A percentile compares a stretch with the other conserved stretches of the same genome.
Conservation (phyloP, 2,888 invertebrate genomes). For the Bugulina stolonifera region DNA sequence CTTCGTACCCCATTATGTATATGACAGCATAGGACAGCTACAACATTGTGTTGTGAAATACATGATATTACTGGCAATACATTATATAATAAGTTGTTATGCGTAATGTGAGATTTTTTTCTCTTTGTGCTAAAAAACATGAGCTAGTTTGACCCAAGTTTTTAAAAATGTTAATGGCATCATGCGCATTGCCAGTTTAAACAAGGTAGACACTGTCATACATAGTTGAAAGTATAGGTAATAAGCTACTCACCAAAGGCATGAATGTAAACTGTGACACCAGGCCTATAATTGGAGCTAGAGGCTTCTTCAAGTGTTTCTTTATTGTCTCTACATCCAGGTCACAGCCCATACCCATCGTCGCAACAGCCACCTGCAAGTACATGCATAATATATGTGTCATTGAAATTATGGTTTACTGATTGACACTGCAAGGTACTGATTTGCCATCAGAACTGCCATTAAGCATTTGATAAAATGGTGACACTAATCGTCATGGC, state of each 20-base stretch:
- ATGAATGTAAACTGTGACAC: constrained; percentile 55
- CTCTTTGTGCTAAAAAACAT: no score
- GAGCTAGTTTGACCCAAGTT: no score
- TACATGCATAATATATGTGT: neutral
- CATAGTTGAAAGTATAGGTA: no score
- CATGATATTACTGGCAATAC: no score
- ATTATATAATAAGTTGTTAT: no score
- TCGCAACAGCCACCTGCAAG: neutral
- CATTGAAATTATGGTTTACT: no score
- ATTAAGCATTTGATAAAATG: neutral
- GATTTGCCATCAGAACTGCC: neutral
- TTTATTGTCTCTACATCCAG: constrained; percentile 46
- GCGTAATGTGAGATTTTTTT: no score
- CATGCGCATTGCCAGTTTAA: no score
- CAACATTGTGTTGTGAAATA: neutral
- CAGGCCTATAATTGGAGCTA: constrained; percentile 55
- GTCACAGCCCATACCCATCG: constrained; percentile 32
- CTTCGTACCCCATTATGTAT: constrained; percentile 11
- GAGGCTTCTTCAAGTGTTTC: constrained; percentile 50
- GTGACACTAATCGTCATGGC: neutral
- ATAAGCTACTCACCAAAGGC: constrained; percentile 55
- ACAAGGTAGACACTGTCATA: no score
- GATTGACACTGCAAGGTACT: neutral
- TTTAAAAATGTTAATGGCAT: no score
- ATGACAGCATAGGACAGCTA: constrained; percentile 1